Base-by-base conservation (phyloP, 2,888 invertebrate genomes). In the Stenodema calcarata region DNA sequence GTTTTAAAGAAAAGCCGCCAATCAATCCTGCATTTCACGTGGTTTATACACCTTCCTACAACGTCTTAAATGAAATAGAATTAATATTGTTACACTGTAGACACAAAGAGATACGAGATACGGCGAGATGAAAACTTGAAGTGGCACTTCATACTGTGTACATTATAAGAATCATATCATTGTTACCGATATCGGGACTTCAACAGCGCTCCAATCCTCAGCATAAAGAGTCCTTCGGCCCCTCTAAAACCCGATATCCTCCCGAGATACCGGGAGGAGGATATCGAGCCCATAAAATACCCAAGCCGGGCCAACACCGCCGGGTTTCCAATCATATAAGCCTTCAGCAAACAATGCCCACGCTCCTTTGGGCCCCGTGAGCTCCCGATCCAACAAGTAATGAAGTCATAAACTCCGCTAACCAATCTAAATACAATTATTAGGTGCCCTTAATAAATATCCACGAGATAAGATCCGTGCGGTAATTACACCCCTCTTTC, bases 341-440 rank as follows among this genome's bases (percentile, higher is more conserved):
- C 82, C 82, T 82, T 82, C 82, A 62, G 82, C 69, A 69, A 69
- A 82, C 82, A 82, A 82, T 82, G 80, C 50, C 30, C 27, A 44
- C 79, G 30, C 30, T 27, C 35, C 18, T 54, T 62, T 18, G 41
- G 14, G 7, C 69, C 18, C 16, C 14, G n/a, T 16, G 18, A 18
- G 23, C 69, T 30, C 50, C n/a, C 62, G 82, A 82, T 54, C 70
- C 70, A 84, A 28, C 75, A 84, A 70, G 73, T 84, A 84, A 84
- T 84, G 84, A 84, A 84, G 84, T 47, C 84, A 84, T 84, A 84
- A 84, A 84, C 73, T 84, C 73, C 75, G 73, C 70, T 70, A 75
- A 84, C 84, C 84, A 84, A 84, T 84, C 84, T 84, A 84, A 84
- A 84, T 84, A 84, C 84, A 84, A 84, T 84, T 84, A 84, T 84